Evolutionary conservation across 1,140 invertebrate species (phyloP), one percentile per base, ranked within the genome.

Genomic region (Calycopis cecrops): DNA sequence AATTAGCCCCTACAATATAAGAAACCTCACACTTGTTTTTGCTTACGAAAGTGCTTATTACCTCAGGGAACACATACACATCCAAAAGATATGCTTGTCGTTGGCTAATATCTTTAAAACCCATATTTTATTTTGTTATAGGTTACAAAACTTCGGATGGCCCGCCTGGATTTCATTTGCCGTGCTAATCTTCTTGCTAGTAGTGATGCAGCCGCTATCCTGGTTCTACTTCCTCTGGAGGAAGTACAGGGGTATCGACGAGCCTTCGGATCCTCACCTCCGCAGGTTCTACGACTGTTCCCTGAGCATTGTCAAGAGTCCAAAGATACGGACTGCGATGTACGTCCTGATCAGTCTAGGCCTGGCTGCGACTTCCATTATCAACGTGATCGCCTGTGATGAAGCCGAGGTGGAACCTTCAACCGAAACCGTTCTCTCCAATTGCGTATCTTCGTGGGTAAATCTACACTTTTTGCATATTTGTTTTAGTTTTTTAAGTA

Each of bases 371-470:
- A 92, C 91, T 52, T 91, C 93, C 3, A 89, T 94, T 50, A 88
- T 93, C 28, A 92, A 93, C 70, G 76, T 87, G 0, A 76, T 81
- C 9, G 73, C 72, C 28, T 88, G 86, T 52, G 57, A 56, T 10
- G 73, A 85, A 61, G 66, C 71, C 9, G 52, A 68, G 56, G 67
- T 73, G 3, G 63, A 69, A 9, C 59, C 60, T 37, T 50, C 56
- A 33, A 38, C 62, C 9, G 67, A 73, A 54, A 72, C 62, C 9
- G 73, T 79, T 56, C 55, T 82, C 9, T 76, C 79, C 16, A 85
- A 88, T 60, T 91, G 90, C 67, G 85, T 91, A 42, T 89, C 91
- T 67, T 91, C 92, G 59, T 94, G 92, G 93, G 93, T 94, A 90
- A 89, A 85, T 63, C 60, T 60, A 28, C 9, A 33, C 54, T 58